Conservation (phyloP, 1,140 invertebrate species). For the Apis cerana region DNA sequence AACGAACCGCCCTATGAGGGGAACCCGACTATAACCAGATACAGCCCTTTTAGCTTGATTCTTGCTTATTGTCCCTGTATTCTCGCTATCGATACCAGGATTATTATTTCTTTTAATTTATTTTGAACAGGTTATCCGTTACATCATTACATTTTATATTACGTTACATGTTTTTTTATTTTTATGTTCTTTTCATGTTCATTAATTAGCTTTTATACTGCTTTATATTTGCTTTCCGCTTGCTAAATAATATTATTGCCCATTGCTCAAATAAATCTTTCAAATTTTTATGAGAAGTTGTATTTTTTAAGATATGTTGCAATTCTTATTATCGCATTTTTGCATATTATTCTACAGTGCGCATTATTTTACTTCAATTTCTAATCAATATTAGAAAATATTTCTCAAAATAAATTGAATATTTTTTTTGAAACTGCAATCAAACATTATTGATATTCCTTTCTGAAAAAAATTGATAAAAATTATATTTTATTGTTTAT, state of each 20-base stretch:
- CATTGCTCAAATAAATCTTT: slow-evolving; percentile 1
- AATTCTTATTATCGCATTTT: background rate
- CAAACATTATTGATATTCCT: background rate
- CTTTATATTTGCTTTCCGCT: too few relatives aligned
- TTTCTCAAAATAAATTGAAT: too few relatives aligned
- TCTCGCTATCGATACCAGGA: background rate
- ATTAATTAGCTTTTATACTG: slow-evolving; percentile 35
- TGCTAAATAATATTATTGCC: background rate
- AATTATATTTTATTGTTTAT: background rate
- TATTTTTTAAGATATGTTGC: background rate
- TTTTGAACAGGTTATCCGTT: background rate
- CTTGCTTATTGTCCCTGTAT: background rate
- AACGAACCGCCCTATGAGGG: slow-evolving; percentile 23
- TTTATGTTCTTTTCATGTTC: background rate
- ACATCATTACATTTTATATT: background rate
- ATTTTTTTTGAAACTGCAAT: background rate
- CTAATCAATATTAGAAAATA: too few relatives aligned
- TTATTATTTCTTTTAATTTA: background rate
- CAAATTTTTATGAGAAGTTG: background rate
- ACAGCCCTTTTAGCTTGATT: background rate
- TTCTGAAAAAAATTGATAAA: background rate
- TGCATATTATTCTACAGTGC: background rate
- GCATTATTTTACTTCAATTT: background rate
- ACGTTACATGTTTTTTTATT: background rate
- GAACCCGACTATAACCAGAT: background rate